Conservation (phyloP, 2,113 vertebrate species). For the Hystrix cristata region DNA sequence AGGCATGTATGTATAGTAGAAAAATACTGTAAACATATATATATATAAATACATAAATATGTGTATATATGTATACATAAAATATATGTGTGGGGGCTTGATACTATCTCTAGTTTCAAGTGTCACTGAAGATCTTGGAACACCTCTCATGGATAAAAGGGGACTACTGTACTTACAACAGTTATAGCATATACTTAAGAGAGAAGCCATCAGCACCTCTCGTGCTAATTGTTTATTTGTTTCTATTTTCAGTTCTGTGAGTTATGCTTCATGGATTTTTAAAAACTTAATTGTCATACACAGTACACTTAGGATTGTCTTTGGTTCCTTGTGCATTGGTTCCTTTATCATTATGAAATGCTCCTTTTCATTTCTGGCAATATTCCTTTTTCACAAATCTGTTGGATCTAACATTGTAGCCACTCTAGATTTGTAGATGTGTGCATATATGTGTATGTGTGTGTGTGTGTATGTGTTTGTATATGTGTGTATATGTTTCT, state of each 20-base stretch:
- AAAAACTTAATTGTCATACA: neutral
- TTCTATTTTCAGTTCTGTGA: neutral
- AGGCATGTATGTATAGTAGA: neutral
- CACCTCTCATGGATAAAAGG: neutral
- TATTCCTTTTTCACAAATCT: neutral
- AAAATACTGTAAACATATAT: neutral
- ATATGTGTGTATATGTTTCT: neutral
- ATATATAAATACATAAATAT: too few species aligned
- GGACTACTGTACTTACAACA: neutral
- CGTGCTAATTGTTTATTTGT: neutral
- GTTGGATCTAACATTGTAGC: neutral
- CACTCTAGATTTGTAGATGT: slow-evolving; percentile 12
- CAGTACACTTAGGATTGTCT: neutral
- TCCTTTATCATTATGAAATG: neutral
- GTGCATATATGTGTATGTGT: neutral
- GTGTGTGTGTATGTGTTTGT: neutral
- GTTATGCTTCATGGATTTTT: neutral
- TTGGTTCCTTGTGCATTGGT: neutral
- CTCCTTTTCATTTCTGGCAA: neutral
- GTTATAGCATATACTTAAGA: neutral
- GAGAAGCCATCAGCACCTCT: neutral
- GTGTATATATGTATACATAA: too few species aligned
- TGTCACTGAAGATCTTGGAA: neutral
- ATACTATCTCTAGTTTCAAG: neutral
- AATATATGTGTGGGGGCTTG: neutral